Percentiles rank a stretch among this genome's conserved stretches.
Evolutionary conservation across 2,113 vertebrate species (phyloP).

Genomic region (Theropithecus gelada): DNA sequence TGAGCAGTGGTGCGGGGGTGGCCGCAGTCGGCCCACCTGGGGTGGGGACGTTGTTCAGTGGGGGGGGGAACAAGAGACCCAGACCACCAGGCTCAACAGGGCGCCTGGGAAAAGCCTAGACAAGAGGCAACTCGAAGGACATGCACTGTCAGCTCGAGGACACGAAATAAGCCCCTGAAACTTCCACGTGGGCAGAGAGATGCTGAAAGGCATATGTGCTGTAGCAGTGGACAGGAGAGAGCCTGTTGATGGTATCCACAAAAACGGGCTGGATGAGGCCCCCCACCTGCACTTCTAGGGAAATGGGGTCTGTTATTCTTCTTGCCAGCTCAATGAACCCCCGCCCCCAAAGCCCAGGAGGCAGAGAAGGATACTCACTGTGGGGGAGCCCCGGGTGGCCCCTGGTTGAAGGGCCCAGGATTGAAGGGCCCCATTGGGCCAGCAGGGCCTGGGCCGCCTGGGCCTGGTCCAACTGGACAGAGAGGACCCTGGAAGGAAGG

Average conservation of each 20-base stretch:
- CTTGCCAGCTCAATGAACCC: not conserved
- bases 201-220: too few species aligned
- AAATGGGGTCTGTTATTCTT: not conserved
- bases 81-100: not conserved
- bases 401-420: constrained; percentile 92
- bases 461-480: constrained; percentile 91
- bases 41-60: too few species aligned
- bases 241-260: not conserved
- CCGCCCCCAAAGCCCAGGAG: not conserved
- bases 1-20: not conserved
- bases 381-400: constrained; percentile 91
- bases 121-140: accelerated
- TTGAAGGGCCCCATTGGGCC: constrained; percentile 95
- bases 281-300: too few species aligned
- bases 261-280: not conserved
- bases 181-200: accelerated
- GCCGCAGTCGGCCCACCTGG: not conserved
- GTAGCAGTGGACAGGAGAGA: not conserved
- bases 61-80: accelerated
- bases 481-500: constrained; percentile 86
- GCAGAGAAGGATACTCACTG: constrained; percentile 86
- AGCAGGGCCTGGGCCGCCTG: constrained; percentile 88
- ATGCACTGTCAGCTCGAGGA: accelerated
- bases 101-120: not conserved
- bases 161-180: not conserved